Base-by-base conservation (phyloP, 2,797 vertebrate genomes). In the Notamacropus eugenii region DNA sequence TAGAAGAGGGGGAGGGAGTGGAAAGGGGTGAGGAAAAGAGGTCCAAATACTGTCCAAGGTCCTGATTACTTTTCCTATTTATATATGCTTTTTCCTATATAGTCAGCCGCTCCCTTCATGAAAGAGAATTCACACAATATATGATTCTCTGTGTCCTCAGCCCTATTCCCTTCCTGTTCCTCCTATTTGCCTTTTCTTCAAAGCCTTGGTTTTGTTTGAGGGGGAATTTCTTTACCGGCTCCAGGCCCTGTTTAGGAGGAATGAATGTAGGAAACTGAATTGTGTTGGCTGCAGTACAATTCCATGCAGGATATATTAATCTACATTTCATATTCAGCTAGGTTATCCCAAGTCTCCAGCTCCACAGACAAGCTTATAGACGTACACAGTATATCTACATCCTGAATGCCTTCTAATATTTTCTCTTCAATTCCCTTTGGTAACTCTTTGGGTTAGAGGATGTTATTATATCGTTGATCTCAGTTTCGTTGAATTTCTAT, bases 401-500 rank as follows among this genome's bases (percentile, higher is more conserved):
- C 93, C 62, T 95, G 96, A 95, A 93, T 97, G 96, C 90, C 91
- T 90, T 96, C 95, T 96, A 95, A 94, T 97, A 96, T 97, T 96
- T 97, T 95, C 93, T 95, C 94, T 97, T 97, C 95, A 95, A 97
- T 97, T 97, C 95, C 94, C 94, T 91, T 95, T 54, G 93, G 96
- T 95, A 93, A 95, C 92, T 96, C 95, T 98, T 97, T 95, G 97
- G 97, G 97, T 97, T 97, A 97, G 96, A 96, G 90, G 91, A 95
- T 46, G 46, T 58, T 96, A n/a, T 93, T 50, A 0, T 87, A 82
- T 95, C 97, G 97, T 98, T 97, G 95, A 96, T 98, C 97, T 93
- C 97, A 97, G 74, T 98, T 98, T 96, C 50, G 96, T 22, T 96
- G 97, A 96, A 97, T 94, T 98, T 98, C 97, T 98, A 97, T 97